A percentile compares a stretch with the other conserved stretches of the same genome.
These are phyloP conservation scores for Campopleginae sp. DNA, from an alignment of 2,888 invertebrate genomes.

Conservation along the genomic window DNA sequence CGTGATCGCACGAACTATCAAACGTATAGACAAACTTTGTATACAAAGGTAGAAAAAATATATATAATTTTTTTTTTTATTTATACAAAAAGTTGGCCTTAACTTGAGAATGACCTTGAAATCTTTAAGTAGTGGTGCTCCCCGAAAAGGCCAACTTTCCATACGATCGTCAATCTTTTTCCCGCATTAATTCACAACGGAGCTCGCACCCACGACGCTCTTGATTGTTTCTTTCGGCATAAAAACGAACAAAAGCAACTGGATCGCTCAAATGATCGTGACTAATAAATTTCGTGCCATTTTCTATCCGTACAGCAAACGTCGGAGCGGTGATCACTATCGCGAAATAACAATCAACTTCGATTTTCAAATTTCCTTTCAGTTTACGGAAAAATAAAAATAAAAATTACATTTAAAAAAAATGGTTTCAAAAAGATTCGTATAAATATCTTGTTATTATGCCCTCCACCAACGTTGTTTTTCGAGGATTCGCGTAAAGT, in stretches of 20 bases:
- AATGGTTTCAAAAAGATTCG: background rate
- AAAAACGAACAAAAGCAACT: background rate
- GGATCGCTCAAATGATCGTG: background rate
- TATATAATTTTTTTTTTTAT: background rate
- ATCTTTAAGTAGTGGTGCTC: background rate
- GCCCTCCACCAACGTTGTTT: background rate
- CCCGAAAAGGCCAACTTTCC: background rate
- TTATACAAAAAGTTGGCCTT: background rate
- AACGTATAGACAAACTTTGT: conserved; percentile 11
- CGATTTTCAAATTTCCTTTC: background rate
- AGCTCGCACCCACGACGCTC: background rate
- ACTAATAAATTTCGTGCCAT: background rate
- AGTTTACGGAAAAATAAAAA: background rate
- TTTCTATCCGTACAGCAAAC: background rate
- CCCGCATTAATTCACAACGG: background rate
- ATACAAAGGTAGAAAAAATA: conserved; percentile 55
- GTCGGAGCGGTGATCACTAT: background rate
- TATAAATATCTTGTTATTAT: too few relatives aligned
- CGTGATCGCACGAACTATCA: background rate
- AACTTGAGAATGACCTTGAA: background rate
- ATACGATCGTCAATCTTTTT: background rate
- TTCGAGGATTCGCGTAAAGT: background rate
- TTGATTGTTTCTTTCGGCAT: background rate
- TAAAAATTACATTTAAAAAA: background rate
- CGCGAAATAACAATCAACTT: background rate